phyloP scores from a whole-genome alignment of 2,113 vertebrate species.

The Eudyptes chrysolophus region DNA sequence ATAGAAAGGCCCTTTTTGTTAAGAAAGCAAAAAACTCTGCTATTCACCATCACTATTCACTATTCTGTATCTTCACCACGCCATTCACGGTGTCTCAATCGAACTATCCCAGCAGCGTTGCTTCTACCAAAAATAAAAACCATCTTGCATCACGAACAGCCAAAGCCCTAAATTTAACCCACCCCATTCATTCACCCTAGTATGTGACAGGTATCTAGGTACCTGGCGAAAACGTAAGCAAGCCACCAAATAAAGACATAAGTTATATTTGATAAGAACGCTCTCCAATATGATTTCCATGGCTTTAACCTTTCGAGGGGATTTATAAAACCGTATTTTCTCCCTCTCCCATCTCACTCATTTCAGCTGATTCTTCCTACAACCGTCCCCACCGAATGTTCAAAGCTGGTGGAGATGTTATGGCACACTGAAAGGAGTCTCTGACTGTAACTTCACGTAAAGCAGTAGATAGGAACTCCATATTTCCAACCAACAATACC shows the following conservation, averaged over 20 bases:
- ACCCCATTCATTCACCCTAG: not conserved
- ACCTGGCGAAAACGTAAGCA: not conserved
- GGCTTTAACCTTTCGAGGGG: not conserved
- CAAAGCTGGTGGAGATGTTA: not conserved
- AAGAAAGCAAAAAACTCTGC: not conserved
- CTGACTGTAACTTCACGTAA: not conserved
- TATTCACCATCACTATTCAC: not conserved
- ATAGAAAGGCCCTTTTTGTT: not conserved
- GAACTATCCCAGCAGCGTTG: not conserved
- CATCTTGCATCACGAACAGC: not conserved
- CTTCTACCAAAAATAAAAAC: conserved; percentile 9
- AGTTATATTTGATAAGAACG: not conserved
- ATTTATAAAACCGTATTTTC: not conserved
- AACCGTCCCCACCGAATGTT: accelerated
- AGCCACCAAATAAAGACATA: not conserved
- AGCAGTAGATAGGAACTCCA: not conserved
- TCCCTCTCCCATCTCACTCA: not conserved
- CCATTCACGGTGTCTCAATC: not conserved
- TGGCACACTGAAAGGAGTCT: not conserved
- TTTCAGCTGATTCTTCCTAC: not conserved
- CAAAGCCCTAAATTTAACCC: not conserved
- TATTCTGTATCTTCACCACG: not conserved
- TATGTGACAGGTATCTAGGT: not conserved
- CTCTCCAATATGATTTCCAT: not conserved
- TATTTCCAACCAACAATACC: not conserved